A percentile compares a stretch with the other conserved stretches of the same genome.
phyloP scores from a whole-genome alignment of 92 coral and sea anemone species.

The Diadumene lineata region DNA sequence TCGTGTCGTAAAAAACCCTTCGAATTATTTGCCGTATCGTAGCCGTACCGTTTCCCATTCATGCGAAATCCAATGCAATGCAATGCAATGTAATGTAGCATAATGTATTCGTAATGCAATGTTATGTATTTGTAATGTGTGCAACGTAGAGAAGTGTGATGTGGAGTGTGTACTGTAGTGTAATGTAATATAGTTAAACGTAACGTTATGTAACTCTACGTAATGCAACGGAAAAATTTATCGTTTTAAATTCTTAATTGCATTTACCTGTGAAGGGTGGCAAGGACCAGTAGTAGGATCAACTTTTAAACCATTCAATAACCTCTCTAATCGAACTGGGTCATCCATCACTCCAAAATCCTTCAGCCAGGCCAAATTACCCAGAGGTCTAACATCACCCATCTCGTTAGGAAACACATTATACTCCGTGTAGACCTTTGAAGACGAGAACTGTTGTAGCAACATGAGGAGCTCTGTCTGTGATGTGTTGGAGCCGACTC shows the following conservation, averaged over 20 bases:
- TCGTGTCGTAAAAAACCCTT: not conserved
- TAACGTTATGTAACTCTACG: not conserved
- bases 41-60: too few species aligned
- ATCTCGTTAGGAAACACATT: constrained; percentile 64
- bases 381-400: constrained; percentile 76
- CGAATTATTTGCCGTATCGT: too few species aligned
- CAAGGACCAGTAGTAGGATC: constrained; percentile 34
- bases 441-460: constrained; percentile 59
- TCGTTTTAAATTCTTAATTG: not conserved
- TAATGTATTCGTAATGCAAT: constrained; percentile 5
- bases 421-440: constrained; percentile 63
- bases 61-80: not conserved
- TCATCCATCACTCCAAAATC: constrained; percentile 77
- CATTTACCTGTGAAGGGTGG: constrained; percentile 72
- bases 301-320: constrained; percentile 56
- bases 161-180: too few species aligned
- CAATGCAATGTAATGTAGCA: too few species aligned
- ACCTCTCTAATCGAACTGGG: constrained; percentile 45
- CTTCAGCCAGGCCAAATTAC: constrained; percentile 89
- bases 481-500: constrained; percentile 76
- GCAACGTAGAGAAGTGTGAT: too few species aligned
- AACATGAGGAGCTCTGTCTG: constrained; percentile 92
- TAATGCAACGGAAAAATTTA: not conserved
- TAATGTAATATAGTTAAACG: too few species aligned
- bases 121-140: too few species aligned